These are phyloP conservation scores for Danaus melanippus DNA, from an alignment of 1,140 invertebrate genomes.

Conservation along the genomic window DNA sequence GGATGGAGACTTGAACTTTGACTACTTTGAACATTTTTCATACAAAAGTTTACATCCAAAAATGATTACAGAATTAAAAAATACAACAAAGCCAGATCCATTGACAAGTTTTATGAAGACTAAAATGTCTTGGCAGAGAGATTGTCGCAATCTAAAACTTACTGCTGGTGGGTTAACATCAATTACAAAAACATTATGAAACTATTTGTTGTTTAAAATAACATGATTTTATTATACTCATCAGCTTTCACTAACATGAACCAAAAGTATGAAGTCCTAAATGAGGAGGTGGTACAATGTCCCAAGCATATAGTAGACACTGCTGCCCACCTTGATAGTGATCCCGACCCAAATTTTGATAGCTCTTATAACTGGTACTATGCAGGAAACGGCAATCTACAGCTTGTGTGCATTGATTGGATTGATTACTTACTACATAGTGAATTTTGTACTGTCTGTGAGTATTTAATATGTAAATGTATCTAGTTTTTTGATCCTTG, in stretches of 20 bases:
- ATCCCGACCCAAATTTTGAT: constrained; percentile 51
- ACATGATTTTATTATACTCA: constrained; percentile 5
- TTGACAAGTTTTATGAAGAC: constrained; percentile 35
- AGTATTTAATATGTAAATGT: constrained; percentile 29
- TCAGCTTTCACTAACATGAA: constrained; percentile 21
- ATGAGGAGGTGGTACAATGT: constrained; percentile 49
- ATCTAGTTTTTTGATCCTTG: constrained; percentile 5
- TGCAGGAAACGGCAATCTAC: constrained; percentile 51
- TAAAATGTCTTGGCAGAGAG: constrained; percentile 42
- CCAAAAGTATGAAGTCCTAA: constrained; percentile 34
- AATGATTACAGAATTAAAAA: constrained; percentile 36
- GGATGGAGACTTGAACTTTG: constrained; percentile 42
- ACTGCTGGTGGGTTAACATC: constrained; percentile 35
- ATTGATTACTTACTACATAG: constrained; percentile 49
- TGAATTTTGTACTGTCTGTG: constrained; percentile 47
- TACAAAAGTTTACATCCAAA: constrained; percentile 52
- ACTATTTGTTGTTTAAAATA: not conserved
- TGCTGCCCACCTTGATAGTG: constrained; percentile 43
- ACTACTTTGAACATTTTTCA: constrained; percentile 48
- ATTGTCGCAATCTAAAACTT: constrained; percentile 17
- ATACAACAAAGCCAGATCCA: constrained; percentile 43
- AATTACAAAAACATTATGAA: constrained; percentile 5
- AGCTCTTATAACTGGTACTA: constrained; percentile 59
- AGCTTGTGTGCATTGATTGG: constrained; percentile 33
- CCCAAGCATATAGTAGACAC: constrained; percentile 46